A percentile compares a stretch with the other conserved stretches of the same genome.
These are phyloP conservation scores for Mirounga angustirostris DNA, from an alignment of 2,113 vertebrate species.

Conservation along the genomic window DNA sequence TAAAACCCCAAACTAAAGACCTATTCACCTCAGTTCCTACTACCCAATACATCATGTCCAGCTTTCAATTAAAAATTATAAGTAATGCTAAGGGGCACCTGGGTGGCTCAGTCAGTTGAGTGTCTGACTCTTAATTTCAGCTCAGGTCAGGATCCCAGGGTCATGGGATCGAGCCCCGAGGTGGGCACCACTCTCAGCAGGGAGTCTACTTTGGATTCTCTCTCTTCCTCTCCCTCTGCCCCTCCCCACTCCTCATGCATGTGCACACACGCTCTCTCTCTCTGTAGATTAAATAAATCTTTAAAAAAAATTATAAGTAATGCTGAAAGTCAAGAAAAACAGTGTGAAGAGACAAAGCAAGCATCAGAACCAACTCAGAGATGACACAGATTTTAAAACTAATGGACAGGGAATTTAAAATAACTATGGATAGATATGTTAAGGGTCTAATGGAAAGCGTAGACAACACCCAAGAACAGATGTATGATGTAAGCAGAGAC, in stretches of 20 bases:
- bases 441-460: background rate
- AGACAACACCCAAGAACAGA: background rate
- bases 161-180: background rate
- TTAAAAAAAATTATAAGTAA: background rate
- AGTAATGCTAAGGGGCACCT: background rate
- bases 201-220: background rate
- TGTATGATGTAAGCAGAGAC: background rate
- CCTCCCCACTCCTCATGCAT: too few species aligned
- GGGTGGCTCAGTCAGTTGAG: background rate
- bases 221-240: background rate
- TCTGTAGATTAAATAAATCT: background rate
- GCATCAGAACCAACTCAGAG: background rate
- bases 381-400: background rate
- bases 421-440: background rate
- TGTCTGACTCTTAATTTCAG: background rate
- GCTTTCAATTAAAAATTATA: background rate
- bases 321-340: background rate
- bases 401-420: background rate
- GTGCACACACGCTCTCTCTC: background rate
- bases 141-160: background rate
- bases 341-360: background rate
- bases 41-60: background rate
- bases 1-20: background rate
- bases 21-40: background rate
- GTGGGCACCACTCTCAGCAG: background rate